Evolutionary conservation across 2,113 vertebrate genomes (phyloP).

Genomic region (Promerops cafer): DNA sequence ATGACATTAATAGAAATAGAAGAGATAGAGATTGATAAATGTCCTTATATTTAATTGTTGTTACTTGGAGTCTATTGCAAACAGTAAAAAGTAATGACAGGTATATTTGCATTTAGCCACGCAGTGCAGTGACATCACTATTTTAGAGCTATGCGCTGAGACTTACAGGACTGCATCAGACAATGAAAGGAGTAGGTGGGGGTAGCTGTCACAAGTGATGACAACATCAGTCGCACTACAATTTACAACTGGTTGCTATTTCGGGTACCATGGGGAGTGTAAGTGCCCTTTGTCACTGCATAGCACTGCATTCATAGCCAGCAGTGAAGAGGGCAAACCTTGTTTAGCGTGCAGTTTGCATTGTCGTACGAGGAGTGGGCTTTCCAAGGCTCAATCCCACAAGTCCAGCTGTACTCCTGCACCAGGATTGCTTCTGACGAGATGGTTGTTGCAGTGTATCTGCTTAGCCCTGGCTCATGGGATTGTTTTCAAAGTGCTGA

Average conservation of each 20-base stretch:
- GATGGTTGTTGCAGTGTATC: neutral
- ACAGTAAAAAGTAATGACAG: neutral
- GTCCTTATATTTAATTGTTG: neutral
- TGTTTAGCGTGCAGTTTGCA: rapidly evolving
- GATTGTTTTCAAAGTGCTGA: neutral
- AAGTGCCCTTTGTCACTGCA: neutral
- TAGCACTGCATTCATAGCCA: neutral
- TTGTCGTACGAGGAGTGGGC: neutral
- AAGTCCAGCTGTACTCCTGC: rapidly evolving
- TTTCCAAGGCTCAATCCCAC: neutral
- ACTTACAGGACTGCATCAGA: neutral
- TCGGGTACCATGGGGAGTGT: neutral
- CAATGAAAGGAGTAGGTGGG: neutral
- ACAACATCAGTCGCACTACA: neutral
- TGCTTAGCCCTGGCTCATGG: neutral
- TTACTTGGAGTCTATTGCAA: neutral
- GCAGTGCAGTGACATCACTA: neutral
- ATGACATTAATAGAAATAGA: neutral
- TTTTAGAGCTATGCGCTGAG: rapidly evolving
- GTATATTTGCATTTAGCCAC: neutral
- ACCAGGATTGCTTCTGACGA: neutral
- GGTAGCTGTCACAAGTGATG: neutral
- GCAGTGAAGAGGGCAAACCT: neutral
- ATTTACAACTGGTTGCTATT: neutral
- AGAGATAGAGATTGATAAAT: neutral